Conservation (phyloP, 2,113 vertebrate species). For the Rafetus swinhoei region DNA sequence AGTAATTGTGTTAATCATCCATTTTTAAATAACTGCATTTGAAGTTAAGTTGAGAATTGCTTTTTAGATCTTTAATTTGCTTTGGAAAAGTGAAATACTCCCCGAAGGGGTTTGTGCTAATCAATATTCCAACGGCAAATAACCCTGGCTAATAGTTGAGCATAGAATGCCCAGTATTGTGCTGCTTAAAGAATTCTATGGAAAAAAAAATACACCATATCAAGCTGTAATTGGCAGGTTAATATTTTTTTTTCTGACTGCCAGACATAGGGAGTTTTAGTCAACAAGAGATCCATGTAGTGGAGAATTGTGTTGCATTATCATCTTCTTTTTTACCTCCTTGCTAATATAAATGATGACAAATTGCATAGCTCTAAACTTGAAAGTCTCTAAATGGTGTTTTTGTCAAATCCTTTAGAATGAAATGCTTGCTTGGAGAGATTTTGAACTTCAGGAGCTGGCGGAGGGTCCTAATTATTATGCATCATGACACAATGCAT, state of each 20-base stretch:
- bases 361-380: conserved; percentile 75
- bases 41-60: conserved; percentile 73
- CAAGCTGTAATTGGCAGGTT: conserved; percentile 31
- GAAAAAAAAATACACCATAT: background rate
- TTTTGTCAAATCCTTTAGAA: conserved; percentile 78
- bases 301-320: conserved; percentile 12
- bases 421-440: conserved; percentile 78
- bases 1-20: conserved; percentile 72
- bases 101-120: conserved; percentile 30
- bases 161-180: background rate
- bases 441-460: conserved; percentile 67
- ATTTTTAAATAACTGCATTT: conserved; percentile 74
- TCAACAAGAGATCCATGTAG: conserved; percentile 62
- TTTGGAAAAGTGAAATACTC: conserved; percentile 71
- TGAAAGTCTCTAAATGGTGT: conserved; percentile 75
- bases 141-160: conserved; percentile 46
- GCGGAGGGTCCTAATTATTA: conserved; percentile 74
- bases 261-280: conserved; percentile 4
- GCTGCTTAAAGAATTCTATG: conserved; percentile 16
- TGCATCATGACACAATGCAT: conserved; percentile 76
- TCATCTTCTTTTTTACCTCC: conserved; percentile 32
- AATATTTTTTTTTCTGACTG: conserved; percentile 25
- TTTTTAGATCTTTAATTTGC: conserved; percentile 75
- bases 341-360: conserved; percentile 74
- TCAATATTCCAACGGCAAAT: conserved; percentile 48